Base-by-base conservation (phyloP, 2,113 vertebrate species). In the Ariopsis seemanni region DNA sequence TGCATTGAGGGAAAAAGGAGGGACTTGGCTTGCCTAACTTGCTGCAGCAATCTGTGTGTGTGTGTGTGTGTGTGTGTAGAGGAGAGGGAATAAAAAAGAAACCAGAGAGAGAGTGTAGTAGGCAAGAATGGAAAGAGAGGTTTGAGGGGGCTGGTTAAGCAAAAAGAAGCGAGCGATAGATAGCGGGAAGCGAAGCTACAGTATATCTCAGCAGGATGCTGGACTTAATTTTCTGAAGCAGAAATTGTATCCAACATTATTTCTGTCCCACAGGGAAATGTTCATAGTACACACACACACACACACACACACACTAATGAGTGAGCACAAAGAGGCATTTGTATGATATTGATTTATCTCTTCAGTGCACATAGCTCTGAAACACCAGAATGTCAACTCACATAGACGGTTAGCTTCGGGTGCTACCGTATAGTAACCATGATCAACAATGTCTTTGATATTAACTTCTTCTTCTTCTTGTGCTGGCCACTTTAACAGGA, bases 161-260 rank as follows among this genome's bases (percentile, higher is more conserved):
- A 50, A 30, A 79, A 42, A 12, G 42, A 69, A 69, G 50, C 1
- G 1, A 85, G 83, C 5, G 63, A 74, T 60, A 85, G 53, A 27
- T 17, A 65, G 50, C 5, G 1, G 27, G 18, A 75, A 77, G 57
- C 25, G 55, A 71, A 69, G 50, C 42, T 25, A 71, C 50, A 57
- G 17, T 87, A 48, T 83, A 83, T 50, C 90, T 79, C 89, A 91
- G 90, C 88, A 89, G 87, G 88, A 87, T 52, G 78, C 86, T 92
- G 83, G 85, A 93, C 88, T 91, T 92, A 85, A 92, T 91, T 92
- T 92, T 92, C 63, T 88, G 83, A 88, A 93, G 91, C 91, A 93
- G 90, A 93, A 93, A 90, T 91, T 91, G 84, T 91, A 81, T 85
- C 86, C 50, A 86, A 67, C 86, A 86, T 89, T 79, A 87, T 92